Conservation (phyloP, 1,140 invertebrate species). For the Arion vulgaris region DNA sequence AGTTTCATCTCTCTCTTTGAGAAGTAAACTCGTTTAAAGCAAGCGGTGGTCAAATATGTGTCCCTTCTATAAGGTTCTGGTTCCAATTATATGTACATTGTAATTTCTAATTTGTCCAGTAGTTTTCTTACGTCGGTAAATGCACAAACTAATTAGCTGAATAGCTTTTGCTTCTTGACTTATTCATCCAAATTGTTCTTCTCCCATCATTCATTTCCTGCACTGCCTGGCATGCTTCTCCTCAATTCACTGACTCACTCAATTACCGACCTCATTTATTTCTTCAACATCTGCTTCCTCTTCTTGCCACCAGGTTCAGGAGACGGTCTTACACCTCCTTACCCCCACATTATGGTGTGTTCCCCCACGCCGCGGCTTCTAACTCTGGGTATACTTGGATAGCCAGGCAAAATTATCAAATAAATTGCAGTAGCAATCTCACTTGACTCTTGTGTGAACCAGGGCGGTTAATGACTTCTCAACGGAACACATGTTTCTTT, state of each 20-base stretch:
- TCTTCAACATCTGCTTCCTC: background rate
- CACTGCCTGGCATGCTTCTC: background rate
- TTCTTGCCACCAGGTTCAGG: no score
- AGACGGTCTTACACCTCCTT: background rate
- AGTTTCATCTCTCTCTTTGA: no score
- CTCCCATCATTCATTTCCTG: background rate
- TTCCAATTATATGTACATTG: no score
- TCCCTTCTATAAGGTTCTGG: no score
- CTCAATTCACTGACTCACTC: no score
- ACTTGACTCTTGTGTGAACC: background rate
- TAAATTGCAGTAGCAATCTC: background rate
- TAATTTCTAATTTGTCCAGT: no score
- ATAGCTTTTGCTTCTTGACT: background rate
- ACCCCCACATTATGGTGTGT: background rate
- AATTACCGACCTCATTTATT: no score
- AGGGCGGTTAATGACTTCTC: background rate
- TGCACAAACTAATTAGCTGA: background rate
- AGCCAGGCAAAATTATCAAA: no score
- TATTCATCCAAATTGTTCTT: background rate
- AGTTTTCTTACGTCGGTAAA: no score
- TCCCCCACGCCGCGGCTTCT: background rate
- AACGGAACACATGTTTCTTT: background rate
- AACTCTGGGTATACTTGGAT: background rate
- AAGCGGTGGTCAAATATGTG: no score
- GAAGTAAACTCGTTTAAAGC: no score